Conservation (phyloP, 2,888 invertebrate genomes). For the Nomada ruficornis region DNA sequence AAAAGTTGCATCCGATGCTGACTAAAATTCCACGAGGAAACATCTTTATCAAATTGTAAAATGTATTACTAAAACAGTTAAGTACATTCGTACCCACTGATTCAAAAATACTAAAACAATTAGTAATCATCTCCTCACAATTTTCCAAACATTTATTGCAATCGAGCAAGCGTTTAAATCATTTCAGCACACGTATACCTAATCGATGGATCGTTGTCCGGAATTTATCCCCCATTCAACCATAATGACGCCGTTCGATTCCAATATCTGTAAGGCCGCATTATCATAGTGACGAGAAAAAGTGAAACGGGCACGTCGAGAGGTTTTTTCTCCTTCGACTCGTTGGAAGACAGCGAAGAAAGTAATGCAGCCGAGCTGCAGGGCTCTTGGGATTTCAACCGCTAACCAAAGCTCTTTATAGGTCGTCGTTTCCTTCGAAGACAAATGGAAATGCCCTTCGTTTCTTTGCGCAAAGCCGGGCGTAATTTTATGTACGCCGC, state of each 20-base stretch:
- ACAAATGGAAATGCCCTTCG: slow-evolving; percentile 56
- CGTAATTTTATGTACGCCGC: slow-evolving; percentile 51
- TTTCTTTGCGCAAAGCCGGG: slow-evolving; percentile 38
- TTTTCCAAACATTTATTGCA: too few relatives aligned
- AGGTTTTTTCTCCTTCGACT: slow-evolving; percentile 11
- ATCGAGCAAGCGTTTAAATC: not conserved
- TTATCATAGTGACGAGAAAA: slow-evolving; percentile 9
- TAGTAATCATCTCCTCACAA: too few relatives aligned
- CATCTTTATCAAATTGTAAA: too few relatives aligned
- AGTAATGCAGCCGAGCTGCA: slow-evolving; percentile 30
- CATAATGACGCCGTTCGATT: not conserved
- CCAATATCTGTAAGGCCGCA: slow-evolving; percentile 1
- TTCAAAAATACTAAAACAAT: too few relatives aligned
- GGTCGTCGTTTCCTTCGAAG: slow-evolving; percentile 34
- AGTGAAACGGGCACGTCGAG: slow-evolving; percentile 23
- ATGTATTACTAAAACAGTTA: too few relatives aligned
- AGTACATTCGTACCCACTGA: too few relatives aligned
- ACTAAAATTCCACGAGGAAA: too few relatives aligned
- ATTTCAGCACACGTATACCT: too few relatives aligned
- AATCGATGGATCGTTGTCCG: not conserved
- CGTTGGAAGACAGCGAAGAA: slow-evolving; percentile 27
- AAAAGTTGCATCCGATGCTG: too few relatives aligned
- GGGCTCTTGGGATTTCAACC: slow-evolving; percentile 36
- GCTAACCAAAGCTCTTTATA: slow-evolving; percentile 46
- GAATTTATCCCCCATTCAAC: not conserved